Base-by-base conservation (phyloP, 2,888 invertebrate species). In the Pollenia angustigena region DNA sequence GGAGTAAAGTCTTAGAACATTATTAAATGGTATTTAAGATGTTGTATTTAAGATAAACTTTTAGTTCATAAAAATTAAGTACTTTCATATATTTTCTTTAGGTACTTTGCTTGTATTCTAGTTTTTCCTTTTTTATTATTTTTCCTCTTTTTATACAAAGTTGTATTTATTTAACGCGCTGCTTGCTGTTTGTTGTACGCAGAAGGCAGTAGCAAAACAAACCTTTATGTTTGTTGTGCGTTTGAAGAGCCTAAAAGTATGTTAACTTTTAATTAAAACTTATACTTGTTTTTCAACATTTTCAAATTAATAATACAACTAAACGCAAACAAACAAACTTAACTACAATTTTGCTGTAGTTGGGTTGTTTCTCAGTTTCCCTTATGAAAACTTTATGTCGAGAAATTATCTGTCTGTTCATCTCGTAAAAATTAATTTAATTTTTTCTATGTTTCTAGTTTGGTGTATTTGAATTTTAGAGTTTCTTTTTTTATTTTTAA, bases 181-280 rank as follows among this genome's bases (percentile, higher is more conserved):
- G n/a, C 44, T 72, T 69, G 16, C 42, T 11, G 64, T 16, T 62
- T 71, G 10, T 52, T 71, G n/a, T 32, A 4, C 4, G 64, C 32
- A 9, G n/a, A 18, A 48, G 40, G 11, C 23, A 44, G 42, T 14
- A 12, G 9, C 42, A 23, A 60, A 66, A 50, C 14, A 62, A 71
- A 72, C 71, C 48, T 72, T 60, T 76, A 60, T 68, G 40, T 66
- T 69, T 62, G 54, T 54, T 66, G 58, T 84, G 52, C 52, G 58
- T 68, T 72, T 60, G 11, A 74, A 66, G 79, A 56, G 71, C 80
- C 86, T 80, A 83, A 80, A 83, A 81, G 80, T 83, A 86, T 86
- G 80, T 81, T 83, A 86, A 86, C 83, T 86, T 83, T 86, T 86
- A 86, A 86, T 86, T 86, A 86, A 86, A 86, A 86, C 86, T 86